Percentiles rank a stretch among this genome's conserved stretches.
phyloP scores from a whole-genome alignment of 2,113 vertebrate species.

The Mobula birostris region DNA sequence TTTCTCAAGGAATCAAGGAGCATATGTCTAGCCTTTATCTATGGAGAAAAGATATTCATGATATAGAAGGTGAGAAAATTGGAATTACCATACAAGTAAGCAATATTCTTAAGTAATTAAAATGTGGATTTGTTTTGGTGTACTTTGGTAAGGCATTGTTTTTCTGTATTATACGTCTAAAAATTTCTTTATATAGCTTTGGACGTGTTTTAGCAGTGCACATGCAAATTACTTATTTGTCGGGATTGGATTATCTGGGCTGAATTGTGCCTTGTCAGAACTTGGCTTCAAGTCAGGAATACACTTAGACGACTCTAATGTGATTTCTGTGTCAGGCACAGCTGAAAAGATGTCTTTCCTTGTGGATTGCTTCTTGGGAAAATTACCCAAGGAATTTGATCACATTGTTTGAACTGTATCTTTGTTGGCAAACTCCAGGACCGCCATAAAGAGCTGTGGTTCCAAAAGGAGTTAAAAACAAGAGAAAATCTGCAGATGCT shows the following conservation, averaged over 20 bases:
- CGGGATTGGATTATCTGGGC: too few species aligned
- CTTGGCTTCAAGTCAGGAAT: too few species aligned
- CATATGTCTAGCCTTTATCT: constrained; percentile 63
- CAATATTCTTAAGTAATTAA: background rate
- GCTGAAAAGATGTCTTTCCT: background rate
- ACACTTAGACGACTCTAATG: too few species aligned
- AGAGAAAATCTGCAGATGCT: background rate
- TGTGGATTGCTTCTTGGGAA: background rate
- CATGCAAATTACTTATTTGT: too few species aligned
- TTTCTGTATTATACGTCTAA: background rate
- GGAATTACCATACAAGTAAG: background rate
- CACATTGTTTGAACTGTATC: too few species aligned
- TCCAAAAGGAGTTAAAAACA: background rate
- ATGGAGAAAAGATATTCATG: constrained; percentile 74
- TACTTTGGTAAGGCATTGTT: background rate
- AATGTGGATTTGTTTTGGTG: background rate
- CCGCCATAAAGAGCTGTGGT: background rate
- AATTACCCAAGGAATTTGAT: too few species aligned
- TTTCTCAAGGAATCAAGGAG: constrained; percentile 53
- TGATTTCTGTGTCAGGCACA: too few species aligned
- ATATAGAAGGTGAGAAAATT: constrained; percentile 59
- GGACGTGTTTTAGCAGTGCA: too few species aligned
- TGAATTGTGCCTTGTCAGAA: too few species aligned
- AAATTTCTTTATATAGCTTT: too few species aligned
- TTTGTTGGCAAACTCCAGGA: background rate